Evolutionary conservation across 2,113 vertebrate genomes (phyloP), one percentile per base, ranked within the genome.

Genomic region (Saimiri boliviensis): DNA sequence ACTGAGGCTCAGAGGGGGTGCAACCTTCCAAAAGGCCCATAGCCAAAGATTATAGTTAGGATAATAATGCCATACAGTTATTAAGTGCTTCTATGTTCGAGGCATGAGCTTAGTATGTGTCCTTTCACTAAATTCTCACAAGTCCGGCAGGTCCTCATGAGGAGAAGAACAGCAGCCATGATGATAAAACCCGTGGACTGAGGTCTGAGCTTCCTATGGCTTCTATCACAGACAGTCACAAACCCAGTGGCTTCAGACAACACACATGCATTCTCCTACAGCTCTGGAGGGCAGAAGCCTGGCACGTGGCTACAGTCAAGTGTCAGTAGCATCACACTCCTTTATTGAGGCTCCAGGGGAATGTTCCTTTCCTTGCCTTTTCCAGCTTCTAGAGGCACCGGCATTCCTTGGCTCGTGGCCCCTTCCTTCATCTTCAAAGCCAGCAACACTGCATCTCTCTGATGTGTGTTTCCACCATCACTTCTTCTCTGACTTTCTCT

Each of bases 401-500:
- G 11, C 19, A 13, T 21, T 20, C 49, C 49, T 20, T 47, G 74
- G 60, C 17, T 49, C 9, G 37, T 3, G 1, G 42, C 6, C 40
- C 25, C 20, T 63, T 94, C 23, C 23, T 40, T 30, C 42, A 12
- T 40, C 25, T 25, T 49, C 85, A 45, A 45, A 17, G 42, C 60
- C 49, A 58, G 73, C 10, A 0, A 0, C 1, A 0, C 4, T 10
- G 70, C 23, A 3, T 8, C 40, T 35, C 63, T 40, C 35, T 40
- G 68, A 17, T 11, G n/a, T 35, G 1, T 30, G 5, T 8, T 1
- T 6, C 45, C 14, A 14, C 0, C 16, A 1, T 37, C 25, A 7
- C 4, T 0, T 2, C 25, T 9, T 54, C 35, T 27, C 68, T 30
- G 32, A 19, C 12, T 4, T 11, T 27, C 56, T 9, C 19, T 25